Evolutionary conservation across 2,797 vertebrate species (phyloP).

Genomic region (Chloroceryle amazona): DNA sequence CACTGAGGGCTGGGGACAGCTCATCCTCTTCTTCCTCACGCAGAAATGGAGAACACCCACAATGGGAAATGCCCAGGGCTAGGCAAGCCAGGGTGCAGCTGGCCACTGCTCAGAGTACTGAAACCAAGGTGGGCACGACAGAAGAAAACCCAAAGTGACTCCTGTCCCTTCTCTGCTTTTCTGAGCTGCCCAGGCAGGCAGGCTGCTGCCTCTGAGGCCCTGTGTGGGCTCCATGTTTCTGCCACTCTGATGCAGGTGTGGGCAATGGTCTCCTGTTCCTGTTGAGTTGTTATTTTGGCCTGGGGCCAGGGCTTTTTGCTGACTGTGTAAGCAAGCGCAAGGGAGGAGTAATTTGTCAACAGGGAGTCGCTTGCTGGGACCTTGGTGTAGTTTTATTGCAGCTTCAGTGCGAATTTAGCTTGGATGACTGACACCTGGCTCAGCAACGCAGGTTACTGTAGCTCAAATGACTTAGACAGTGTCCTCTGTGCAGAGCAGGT

Average conservation of each 20-base stretch:
- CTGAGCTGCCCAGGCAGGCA: not conserved
- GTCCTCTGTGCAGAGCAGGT: not conserved
- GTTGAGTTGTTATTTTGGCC: not conserved
- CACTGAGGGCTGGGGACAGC: not conserved
- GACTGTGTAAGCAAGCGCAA: not conserved
- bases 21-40: not conserved
- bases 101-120: not conserved
- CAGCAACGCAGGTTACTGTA: not conserved
- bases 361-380: not conserved
- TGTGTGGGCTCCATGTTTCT: accelerated
- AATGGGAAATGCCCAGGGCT: not conserved
- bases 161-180: not conserved
- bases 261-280: not conserved
- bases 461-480: not conserved
- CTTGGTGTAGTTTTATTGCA: not conserved
- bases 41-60: not conserved
- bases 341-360: not conserved
- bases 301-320: constrained; percentile 2
- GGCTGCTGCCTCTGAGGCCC: not conserved
- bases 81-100: not conserved
- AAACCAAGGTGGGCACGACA: accelerated
- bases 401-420: not conserved
- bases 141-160: accelerated
- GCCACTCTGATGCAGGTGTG: accelerated
- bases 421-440: not conserved